These are phyloP conservation scores for Lichenostomus cassidix DNA, from an alignment of 2,113 vertebrate genomes.

Conservation along the genomic window DNA sequence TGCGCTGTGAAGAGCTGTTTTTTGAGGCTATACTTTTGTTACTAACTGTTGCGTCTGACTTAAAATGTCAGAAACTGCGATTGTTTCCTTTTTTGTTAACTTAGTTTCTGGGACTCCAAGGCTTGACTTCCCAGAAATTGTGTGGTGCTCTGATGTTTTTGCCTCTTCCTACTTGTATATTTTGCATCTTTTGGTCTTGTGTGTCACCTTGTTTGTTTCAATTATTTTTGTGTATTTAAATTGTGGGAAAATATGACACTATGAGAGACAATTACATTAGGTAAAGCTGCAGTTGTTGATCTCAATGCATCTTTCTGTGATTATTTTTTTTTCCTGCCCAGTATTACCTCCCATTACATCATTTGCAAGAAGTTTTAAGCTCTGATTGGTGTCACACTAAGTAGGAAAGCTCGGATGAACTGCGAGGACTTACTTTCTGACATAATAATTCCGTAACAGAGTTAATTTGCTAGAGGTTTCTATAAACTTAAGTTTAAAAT, in stretches of 20 bases:
- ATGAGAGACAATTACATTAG: accelerated
- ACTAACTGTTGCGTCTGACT: background rate
- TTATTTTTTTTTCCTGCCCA: background rate
- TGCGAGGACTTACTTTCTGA: background rate
- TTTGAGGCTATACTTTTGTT: background rate
- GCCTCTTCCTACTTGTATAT: background rate
- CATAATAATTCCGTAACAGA: background rate
- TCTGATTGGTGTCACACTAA: background rate
- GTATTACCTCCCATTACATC: background rate
- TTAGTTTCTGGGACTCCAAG: background rate
- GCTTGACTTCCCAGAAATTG: background rate
- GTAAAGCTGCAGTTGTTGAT: background rate
- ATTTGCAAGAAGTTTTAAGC: background rate
- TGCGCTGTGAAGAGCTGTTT: background rate
- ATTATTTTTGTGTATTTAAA: background rate
- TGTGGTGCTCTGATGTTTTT: background rate
- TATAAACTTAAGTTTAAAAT: background rate
- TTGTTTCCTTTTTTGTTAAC: conserved; percentile 4
- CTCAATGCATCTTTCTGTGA: background rate
- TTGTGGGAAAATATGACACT: background rate
- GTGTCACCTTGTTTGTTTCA: background rate
- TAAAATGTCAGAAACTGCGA: background rate
- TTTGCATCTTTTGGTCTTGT: background rate
- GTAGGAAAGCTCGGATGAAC: background rate
- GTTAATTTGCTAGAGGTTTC: background rate